phyloP scores from a whole-genome alignment of 2,888 invertebrate genomes.

The Eupithecia vulgata region DNA sequence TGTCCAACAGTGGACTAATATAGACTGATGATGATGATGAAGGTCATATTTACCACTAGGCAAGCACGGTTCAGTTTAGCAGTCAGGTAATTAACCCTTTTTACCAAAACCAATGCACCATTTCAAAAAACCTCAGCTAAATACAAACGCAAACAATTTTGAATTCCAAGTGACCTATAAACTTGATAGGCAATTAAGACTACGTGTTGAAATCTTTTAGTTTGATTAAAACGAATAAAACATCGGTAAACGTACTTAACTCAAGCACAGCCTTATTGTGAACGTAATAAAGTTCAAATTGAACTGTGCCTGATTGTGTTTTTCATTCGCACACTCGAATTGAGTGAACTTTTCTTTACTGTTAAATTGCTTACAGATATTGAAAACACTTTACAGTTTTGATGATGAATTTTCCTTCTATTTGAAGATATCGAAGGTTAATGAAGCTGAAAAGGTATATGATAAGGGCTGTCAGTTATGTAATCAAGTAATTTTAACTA shows the following conservation, averaged over 20 bases:
- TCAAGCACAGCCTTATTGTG: slow-evolving; percentile 19
- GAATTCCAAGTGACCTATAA: slow-evolving; percentile 36
- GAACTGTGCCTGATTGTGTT: slow-evolving; percentile 7
- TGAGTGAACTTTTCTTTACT: slow-evolving; percentile 16
- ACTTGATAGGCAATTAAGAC: slow-evolving; percentile 43
- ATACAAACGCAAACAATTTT: slow-evolving; percentile 21
- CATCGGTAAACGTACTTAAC: slow-evolving; percentile 23
- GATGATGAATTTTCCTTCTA: background rate
- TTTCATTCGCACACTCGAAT: slow-evolving; percentile 22
- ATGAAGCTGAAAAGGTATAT: background rate
- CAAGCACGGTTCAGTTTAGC: background rate
- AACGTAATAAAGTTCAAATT: slow-evolving; percentile 22
- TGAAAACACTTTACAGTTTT: background rate
- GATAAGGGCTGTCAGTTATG: no score
- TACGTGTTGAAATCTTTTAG: slow-evolving; percentile 45
- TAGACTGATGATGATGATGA: no score
- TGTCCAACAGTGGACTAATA: no score
- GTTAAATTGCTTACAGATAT: slow-evolving; percentile 6
- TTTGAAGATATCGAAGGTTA: background rate
- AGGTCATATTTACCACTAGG: background rate
- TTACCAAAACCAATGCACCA: slow-evolving; percentile 4
- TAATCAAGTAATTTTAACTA: no score
- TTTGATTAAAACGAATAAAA: slow-evolving; percentile 44
- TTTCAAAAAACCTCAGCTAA: slow-evolving; percentile 5
- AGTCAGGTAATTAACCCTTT: background rate